Evolutionary conservation across 2,797 vertebrate species (phyloP).

Genomic region (Taeniopygia guttata): DNA sequence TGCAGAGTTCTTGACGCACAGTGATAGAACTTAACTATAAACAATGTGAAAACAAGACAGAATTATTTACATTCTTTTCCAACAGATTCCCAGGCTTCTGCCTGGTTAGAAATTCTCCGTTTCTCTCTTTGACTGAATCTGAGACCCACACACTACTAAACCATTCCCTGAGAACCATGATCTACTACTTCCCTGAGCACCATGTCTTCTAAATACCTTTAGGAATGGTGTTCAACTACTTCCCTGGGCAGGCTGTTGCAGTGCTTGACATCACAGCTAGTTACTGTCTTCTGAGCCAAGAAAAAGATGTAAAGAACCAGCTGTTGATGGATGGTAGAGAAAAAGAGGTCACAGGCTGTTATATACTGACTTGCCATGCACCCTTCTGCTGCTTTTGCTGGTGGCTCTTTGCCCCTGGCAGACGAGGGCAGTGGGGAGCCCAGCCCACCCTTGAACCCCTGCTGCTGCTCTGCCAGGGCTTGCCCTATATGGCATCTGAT

Average conservation of each 20-base stretch:
- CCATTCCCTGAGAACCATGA: neutral
- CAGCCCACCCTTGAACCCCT: neutral
- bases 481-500: neutral
- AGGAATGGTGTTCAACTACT: neutral
- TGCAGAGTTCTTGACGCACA: too few relatives aligned
- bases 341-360: neutral
- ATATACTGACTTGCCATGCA: fast-evolving
- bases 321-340: too few relatives aligned
- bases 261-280: neutral
- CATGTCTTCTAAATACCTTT: neutral
- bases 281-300: neutral
- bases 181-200: too few relatives aligned
- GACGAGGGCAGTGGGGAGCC: neutral
- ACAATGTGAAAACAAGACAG: too few relatives aligned
- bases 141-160: neutral
- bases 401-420: neutral
- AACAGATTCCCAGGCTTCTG: too few relatives aligned
- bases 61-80: too few relatives aligned
- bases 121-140: too few relatives aligned
- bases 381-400: neutral
- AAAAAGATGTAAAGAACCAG: neutral
- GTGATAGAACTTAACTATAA: too few relatives aligned
- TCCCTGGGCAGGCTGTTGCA: neutral
- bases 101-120: too few relatives aligned
- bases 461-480: neutral